Evolutionary conservation across 2,113 vertebrate genomes (phyloP), one percentile per base, ranked within the genome.

Genomic region (Potamarius usumacintae): DNA sequence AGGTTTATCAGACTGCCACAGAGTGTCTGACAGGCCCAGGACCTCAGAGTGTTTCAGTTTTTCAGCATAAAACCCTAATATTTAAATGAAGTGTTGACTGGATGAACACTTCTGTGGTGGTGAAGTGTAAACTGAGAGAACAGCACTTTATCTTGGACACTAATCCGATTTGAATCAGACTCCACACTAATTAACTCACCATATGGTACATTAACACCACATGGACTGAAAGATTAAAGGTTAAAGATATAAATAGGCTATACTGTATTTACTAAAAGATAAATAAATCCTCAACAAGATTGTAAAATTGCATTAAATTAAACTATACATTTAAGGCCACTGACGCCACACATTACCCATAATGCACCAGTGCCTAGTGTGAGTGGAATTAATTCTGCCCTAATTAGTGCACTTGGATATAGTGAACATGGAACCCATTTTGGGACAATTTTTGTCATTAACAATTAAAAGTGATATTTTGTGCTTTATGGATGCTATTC

Each of bases 141-240:
- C 11, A 85, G 57, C 9, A 42, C 17, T 14, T 85, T 76, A 80
- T 27, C 30, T 17, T 69, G 53, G 53, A 27, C 48, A 5, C 78
- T 94, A 95, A 95, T 95, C 94, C 92, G 90, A 87, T 92, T 92
- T 57, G 11, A 27, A 50, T 52, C n/a, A 58, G 88, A 90, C 65
- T 86, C 58, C 85, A 74, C 92, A 86, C 94, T 94, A 93, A 94
- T 94, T 89, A 89, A 93, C 89, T 71, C 65, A 91, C 52, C 94
- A 30, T 30, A 30, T 30, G 30, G 30, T 30, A 30, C 30, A 67
- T 53, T 50, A 83, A 17, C n/a, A 10, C 62, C 48, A 20, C 17
- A 55, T 84, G 63, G 6, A 55, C 14, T 30, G 9, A 63, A 63
- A 15, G 7, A 63, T 48, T 25, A 63, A 63, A 15, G 7, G 34